Evolutionary conservation across 2,797 vertebrate genomes (phyloP).

Genomic region (Lophius americanus): DNA sequence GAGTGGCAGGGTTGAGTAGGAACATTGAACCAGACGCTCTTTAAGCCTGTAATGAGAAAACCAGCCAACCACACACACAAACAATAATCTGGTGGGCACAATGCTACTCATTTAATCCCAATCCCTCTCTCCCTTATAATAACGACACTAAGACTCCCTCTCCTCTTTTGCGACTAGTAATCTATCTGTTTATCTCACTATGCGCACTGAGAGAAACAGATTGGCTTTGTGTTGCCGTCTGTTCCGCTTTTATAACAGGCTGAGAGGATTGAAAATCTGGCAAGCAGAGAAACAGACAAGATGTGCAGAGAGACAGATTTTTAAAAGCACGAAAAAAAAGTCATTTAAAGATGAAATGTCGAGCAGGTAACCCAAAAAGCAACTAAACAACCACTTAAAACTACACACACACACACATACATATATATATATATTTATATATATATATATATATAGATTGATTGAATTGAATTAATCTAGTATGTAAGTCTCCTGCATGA

Average conservation of each 20-base stretch:
- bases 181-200: slow-evolving; percentile 72
- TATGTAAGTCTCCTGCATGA: slow-evolving; percentile 1
- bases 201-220: slow-evolving; percentile 59
- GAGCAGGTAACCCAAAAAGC: no score
- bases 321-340: no score
- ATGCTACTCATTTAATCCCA: slow-evolving; percentile 71
- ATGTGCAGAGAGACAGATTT: slow-evolving; percentile 47
- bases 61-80: slow-evolving; percentile 67
- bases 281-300: slow-evolving; percentile 43
- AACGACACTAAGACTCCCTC: slow-evolving; percentile 67
- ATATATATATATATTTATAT: no score
- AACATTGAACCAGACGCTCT: slow-evolving; percentile 81
- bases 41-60: slow-evolving; percentile 82
- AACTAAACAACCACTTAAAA: no score
- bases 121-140: slow-evolving; percentile 65
- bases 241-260: slow-evolving; percentile 43
- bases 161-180: slow-evolving; percentile 72
- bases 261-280: slow-evolving; percentile 49
- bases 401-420: no score
- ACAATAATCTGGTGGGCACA: slow-evolving; percentile 70
- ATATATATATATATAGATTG: no score
- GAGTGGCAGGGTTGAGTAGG: slow-evolving; percentile 72
- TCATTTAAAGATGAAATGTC: no score
- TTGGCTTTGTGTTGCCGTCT: slow-evolving; percentile 66
- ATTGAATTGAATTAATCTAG: no score